A percentile compares a stretch with the other conserved stretches of the same genome.
These are phyloP conservation scores for Spheniscus humboldti DNA, from an alignment of 2,797 vertebrate genomes.

Conservation along the genomic window DNA sequence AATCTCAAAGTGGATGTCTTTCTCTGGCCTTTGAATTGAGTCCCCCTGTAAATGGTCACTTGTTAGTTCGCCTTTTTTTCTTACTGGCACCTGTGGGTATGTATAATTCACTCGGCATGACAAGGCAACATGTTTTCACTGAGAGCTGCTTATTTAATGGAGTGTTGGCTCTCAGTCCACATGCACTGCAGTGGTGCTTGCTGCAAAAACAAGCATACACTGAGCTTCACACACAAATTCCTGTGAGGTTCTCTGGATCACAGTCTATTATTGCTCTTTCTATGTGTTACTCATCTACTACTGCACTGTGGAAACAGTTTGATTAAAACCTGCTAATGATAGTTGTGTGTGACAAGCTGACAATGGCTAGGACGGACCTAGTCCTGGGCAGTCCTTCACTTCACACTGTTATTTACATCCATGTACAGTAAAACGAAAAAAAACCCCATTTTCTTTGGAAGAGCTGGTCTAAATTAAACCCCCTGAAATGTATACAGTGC, in stretches of 20 bases:
- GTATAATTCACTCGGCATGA: background rate
- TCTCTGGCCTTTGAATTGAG: background rate
- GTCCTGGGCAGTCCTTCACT: background rate
- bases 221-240: background rate
- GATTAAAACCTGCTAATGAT: fast-evolving
- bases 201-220: background rate
- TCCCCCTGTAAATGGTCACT: background rate
- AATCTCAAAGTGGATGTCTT: background rate
- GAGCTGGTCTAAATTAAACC: background rate
- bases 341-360: background rate
- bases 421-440: background rate
- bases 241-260: background rate
- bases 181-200: background rate
- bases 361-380: background rate
- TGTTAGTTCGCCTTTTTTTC: background rate
- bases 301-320: background rate
- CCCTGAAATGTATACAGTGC: background rate
- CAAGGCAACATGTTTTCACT: background rate
- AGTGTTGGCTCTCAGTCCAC: background rate
- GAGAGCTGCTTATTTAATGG: background rate
- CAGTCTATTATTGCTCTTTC: background rate
- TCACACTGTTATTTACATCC: background rate
- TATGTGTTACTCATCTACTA: background rate
- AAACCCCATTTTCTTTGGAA: background rate
- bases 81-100: background rate